These are phyloP conservation scores for Cottus gobio DNA, from an alignment of 2,113 vertebrate species.

Conservation along the genomic window DNA sequence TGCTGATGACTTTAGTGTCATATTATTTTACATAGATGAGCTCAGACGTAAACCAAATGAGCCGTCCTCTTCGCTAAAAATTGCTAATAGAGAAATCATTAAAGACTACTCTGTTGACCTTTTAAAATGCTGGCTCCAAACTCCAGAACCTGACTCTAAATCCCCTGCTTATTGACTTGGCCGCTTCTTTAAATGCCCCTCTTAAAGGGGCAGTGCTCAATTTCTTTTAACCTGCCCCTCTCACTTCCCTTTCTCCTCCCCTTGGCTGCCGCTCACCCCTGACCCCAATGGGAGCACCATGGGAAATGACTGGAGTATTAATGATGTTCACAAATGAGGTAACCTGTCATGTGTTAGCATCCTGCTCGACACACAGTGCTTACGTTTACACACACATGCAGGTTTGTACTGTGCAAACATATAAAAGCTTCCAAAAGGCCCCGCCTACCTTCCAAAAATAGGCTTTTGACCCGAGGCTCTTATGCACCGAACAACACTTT, in stretches of 20 bases:
- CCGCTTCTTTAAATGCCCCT: conserved; percentile 65
- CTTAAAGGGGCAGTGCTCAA: conserved; percentile 61
- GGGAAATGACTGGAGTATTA: conserved; percentile 57
- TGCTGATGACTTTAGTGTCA: conserved; percentile 56
- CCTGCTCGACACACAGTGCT: background rate
- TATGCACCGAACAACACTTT: conserved; percentile 29
- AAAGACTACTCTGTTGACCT: conserved; percentile 81
- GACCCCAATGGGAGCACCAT: conserved; percentile 49
- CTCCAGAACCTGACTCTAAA: conserved; percentile 62
- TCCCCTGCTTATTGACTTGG: conserved; percentile 77
- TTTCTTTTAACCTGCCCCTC: background rate
- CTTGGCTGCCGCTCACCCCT: conserved; percentile 43
- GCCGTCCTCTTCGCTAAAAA: conserved; percentile 62
- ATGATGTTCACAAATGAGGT: conserved; percentile 57
- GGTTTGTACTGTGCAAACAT: background rate
- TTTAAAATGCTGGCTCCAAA: conserved; percentile 77
- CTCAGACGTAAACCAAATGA: conserved; percentile 63
- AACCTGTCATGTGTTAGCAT: conserved; percentile 15
- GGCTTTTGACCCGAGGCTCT: conserved; percentile 35
- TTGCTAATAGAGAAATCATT: conserved; percentile 75
- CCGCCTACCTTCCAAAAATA: conserved; percentile 7
- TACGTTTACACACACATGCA: background rate
- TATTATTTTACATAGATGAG: conserved; percentile 63
- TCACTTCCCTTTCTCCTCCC: conserved; percentile 1
- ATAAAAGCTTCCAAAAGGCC: background rate